Evolutionary conservation across 2,113 vertebrate genomes (phyloP).

Genomic region (Hippocampus zosterae): DNA sequence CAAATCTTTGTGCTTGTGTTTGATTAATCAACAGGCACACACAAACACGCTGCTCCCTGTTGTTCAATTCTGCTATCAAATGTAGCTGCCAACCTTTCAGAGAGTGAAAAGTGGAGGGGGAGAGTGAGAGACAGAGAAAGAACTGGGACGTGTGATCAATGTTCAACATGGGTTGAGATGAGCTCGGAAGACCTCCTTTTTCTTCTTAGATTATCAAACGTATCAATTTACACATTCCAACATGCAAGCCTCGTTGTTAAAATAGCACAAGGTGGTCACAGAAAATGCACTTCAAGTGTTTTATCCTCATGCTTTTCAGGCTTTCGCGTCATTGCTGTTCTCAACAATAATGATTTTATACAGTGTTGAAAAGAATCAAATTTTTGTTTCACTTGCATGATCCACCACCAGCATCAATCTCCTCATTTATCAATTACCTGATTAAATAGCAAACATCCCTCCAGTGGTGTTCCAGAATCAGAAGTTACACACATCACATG

Average conservation of each 20-base stretch:
- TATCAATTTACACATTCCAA: not conserved
- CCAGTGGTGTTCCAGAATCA: not conserved
- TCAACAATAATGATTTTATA: no score
- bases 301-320: no score
- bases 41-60: conserved; percentile 44
- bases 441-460: not conserved
- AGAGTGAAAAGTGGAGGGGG: not conserved
- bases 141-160: conserved; percentile 2
- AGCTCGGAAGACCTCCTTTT: not conserved
- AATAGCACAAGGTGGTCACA: not conserved
- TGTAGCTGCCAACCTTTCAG: conserved; percentile 23
- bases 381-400: no score
- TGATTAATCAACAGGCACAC: conserved; percentile 56
- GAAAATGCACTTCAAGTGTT: not conserved
- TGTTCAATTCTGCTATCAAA: conserved; percentile 52
- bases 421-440: not conserved
- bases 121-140: not conserved
- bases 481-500: not conserved
- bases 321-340: no score
- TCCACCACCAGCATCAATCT: not conserved
- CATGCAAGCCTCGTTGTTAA: not conserved
- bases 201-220: not conserved
- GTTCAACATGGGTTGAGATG: not conserved
- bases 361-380: no score
- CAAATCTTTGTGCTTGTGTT: conserved; percentile 32